A percentile compares a stretch with the other conserved stretches of the same genome.
These are phyloP conservation scores for Cheilosia vulpina DNA, from an alignment of 2,888 invertebrate genomes.

Conservation along the genomic window DNA sequence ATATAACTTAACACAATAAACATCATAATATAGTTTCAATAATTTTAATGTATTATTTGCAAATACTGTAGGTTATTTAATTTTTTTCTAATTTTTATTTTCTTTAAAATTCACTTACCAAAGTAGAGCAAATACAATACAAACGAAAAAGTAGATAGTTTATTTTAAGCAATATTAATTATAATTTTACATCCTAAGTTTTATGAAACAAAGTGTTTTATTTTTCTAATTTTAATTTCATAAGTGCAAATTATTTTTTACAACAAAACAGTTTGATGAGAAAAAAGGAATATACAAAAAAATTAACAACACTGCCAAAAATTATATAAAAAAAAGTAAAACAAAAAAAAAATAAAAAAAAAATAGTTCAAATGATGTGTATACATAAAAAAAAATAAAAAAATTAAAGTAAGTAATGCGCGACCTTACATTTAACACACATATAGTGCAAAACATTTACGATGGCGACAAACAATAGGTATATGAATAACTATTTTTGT, in stretches of 20 bases:
- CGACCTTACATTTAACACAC: constrained; percentile 72
- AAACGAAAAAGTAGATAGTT: constrained; percentile 52
- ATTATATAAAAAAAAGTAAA: constrained; percentile 65
- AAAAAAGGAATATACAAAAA: constrained; percentile 64
- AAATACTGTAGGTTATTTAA: constrained; percentile 22
- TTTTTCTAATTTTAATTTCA: constrained; percentile 56
- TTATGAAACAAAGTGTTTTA: constrained; percentile 18
- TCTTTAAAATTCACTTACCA: constrained; percentile 65
- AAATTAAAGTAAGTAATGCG: constrained; percentile 67
- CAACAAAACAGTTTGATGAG: constrained; percentile 52
- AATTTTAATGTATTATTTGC: constrained; percentile 38
- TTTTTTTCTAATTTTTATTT: not conserved
- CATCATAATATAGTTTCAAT: constrained; percentile 28
- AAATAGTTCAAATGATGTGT: constrained; percentile 74
- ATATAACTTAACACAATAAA: constrained; percentile 19
- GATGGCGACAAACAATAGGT: constrained; percentile 68
- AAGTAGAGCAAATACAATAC: constrained; percentile 67
- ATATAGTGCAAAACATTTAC: constrained; percentile 72
- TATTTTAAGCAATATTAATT: constrained; percentile 64
- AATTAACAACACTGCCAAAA: constrained; percentile 75
- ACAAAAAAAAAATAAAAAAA: constrained; percentile 44
- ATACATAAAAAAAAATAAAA: constrained; percentile 57
- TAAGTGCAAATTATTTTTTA: constrained; percentile 75
- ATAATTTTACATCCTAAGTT: constrained; percentile 27
- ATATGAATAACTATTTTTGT: constrained; percentile 66